Percentiles rank a stretch among this genome's conserved stretches.
These are phyloP conservation scores for Acleris emargana DNA, from an alignment of 2,888 invertebrate species.

Conservation along the genomic window DNA sequence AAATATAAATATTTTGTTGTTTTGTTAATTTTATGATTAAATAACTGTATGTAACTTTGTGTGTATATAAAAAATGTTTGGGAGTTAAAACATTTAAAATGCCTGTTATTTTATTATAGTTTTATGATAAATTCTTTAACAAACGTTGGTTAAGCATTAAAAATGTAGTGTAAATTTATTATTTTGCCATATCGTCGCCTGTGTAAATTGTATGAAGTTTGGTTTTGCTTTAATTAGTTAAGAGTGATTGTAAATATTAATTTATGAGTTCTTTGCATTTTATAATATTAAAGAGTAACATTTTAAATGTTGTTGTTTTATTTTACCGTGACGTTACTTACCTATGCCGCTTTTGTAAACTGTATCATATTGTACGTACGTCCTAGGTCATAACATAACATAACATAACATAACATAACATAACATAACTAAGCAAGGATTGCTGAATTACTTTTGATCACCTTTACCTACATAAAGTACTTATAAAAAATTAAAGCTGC, in stretches of 20 bases:
- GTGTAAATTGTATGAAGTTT: conserved; percentile 66
- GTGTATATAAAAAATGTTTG: conserved; percentile 22
- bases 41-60: not conserved
- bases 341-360: no score
- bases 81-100: conserved; percentile 29
- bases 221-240: conserved; percentile 79
- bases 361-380: not conserved
- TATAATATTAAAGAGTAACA: conserved; percentile 74
- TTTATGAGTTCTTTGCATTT: conserved; percentile 68
- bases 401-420: no score
- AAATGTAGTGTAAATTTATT: conserved; percentile 52
- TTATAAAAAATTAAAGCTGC: no score
- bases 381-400: not conserved
- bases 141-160: conserved; percentile 54
- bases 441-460: no score
- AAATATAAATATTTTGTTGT: no score
- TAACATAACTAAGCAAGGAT: no score
- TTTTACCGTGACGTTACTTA: not conserved
- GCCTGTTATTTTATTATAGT: conserved; percentile 26
- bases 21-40: no score
- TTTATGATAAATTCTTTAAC: conserved; percentile 46
- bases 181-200: conserved; percentile 40
- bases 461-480: no score
- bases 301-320: conserved; percentile 42
- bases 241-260: conserved; percentile 74